phyloP scores from a whole-genome alignment of 2,888 invertebrate species.

The Zelleria hepariella region DNA sequence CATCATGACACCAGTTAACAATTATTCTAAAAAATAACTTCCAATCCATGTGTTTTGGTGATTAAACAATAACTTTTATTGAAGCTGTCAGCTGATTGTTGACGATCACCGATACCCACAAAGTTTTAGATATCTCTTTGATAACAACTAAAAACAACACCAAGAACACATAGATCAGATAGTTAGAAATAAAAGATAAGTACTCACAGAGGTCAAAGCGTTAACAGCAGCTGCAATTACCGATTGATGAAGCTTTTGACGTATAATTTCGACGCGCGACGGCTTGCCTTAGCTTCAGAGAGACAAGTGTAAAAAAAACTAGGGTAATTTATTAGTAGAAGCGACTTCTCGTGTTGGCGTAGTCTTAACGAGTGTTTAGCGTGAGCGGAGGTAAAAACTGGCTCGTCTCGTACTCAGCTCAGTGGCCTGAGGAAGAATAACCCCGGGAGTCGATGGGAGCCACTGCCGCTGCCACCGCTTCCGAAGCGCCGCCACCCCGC shows the following conservation, averaged over 20 bases:
- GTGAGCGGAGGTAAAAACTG: constrained; percentile 76
- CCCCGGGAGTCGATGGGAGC: constrained; percentile 71
- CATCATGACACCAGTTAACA: too few species aligned
- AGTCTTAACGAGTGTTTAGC: constrained; percentile 74
- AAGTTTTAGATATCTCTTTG: not conserved
- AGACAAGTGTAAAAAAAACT: constrained; percentile 66
- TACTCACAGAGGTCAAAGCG: constrained; percentile 66
- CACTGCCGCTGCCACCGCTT: constrained; percentile 48
- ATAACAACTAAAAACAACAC: constrained; percentile 17
- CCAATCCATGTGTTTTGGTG: too few species aligned
- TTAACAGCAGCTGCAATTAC: constrained; percentile 58
- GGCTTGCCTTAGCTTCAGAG: constrained; percentile 41
- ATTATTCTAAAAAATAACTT: too few species aligned
- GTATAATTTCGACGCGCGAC: constrained; percentile 68
- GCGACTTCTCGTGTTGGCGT: constrained; percentile 76
- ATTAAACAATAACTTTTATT: not conserved
- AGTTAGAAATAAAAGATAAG: constrained; percentile 37
- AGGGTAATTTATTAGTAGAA: constrained; percentile 67
- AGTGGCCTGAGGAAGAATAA: constrained; percentile 74
- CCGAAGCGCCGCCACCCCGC: constrained; percentile 57
- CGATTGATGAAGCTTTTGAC: constrained; percentile 61
- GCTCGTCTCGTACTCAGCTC: constrained; percentile 69
- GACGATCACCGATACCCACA: too few species aligned
- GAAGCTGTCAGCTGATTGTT: not conserved
- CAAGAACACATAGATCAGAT: constrained; percentile 46